Evolutionary conservation across 2,888 invertebrate species (phyloP), one percentile per base, ranked within the genome.

Genomic region (Thymelicus lineola): DNA sequence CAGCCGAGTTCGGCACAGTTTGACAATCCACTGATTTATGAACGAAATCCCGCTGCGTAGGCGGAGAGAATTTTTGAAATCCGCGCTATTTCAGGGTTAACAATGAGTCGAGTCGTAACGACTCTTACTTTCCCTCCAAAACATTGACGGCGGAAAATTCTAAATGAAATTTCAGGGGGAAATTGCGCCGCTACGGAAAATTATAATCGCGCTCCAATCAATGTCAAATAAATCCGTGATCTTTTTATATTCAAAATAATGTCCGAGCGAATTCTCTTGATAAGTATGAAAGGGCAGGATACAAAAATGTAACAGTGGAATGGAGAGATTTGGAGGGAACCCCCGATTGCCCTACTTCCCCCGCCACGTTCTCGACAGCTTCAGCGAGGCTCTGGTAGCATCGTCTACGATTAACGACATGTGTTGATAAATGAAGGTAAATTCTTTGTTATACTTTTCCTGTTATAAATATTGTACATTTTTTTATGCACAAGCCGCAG

Each of bases 1-100:
- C 80, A 74, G 81, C 78, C 82, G 79, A 76, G 80, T 80, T 81
- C 77, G 79, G 81, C 78, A 76, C 81, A 82, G 84, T 89, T 89
- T 88, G 90, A 88, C 90, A 87, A 79, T 80, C 72, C 71, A 61
- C 83, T 87, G 90, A 90, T 88, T 90, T 88, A 90, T 88, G 82
- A 77, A 72, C 76, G 76, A 75, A 77, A 77, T 75, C 74, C 72
- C 74, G 77, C 72, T 72, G 72, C 77, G 75, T 74, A 72, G 73
- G 74, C 75, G 71, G 58, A 74, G 73, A 66, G 70, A 71, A 74
- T 75, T 77, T 77, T 73, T 72, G 50, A 68, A 77, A 76, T 75
- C 75, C 72, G 61, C 53, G 69, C n/a, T 42, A 57, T 57, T 70
- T 70, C 58, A 53, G 53, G 64, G 70, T 59, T 64, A 65, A 70